Conservation (phyloP, 92 coral and sea anemone genomes). For the Palythoa grandiflora region DNA sequence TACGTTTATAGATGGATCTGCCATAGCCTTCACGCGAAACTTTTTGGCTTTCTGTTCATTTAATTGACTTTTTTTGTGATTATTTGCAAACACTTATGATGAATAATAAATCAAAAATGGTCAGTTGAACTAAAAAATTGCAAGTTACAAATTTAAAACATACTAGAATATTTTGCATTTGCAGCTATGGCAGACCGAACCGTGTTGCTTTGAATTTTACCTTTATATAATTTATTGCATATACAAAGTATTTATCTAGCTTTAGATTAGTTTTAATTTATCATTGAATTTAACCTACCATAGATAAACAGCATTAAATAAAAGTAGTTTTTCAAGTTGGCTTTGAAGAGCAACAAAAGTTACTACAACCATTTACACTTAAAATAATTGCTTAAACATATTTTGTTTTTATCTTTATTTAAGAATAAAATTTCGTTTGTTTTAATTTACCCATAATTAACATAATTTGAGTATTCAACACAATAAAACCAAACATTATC, state of each 20-base stretch:
- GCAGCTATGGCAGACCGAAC: neutral
- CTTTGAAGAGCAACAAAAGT: neutral
- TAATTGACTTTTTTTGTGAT: neutral
- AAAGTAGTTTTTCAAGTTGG: neutral
- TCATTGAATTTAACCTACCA: neutral
- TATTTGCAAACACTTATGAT: no score
- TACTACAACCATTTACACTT: neutral
- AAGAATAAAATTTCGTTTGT: neutral
- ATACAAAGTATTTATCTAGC: neutral
- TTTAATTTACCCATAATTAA: neutral
- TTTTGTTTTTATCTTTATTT: neutral
- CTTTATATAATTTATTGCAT: neutral
- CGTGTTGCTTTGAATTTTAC: slow-evolving; percentile 2
- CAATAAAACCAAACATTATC: neutral
- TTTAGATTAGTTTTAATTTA: neutral
- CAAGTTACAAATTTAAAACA: neutral
- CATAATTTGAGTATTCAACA: neutral
- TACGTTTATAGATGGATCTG: neutral
- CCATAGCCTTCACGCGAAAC: neutral
- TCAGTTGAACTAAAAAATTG: neutral
- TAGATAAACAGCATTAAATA: neutral
- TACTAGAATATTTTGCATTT: neutral
- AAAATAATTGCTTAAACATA: neutral
- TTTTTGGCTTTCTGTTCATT: neutral
- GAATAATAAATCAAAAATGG: neutral